Conservation (phyloP, 2,888 invertebrate species). For the Polydesmus complanatus region DNA sequence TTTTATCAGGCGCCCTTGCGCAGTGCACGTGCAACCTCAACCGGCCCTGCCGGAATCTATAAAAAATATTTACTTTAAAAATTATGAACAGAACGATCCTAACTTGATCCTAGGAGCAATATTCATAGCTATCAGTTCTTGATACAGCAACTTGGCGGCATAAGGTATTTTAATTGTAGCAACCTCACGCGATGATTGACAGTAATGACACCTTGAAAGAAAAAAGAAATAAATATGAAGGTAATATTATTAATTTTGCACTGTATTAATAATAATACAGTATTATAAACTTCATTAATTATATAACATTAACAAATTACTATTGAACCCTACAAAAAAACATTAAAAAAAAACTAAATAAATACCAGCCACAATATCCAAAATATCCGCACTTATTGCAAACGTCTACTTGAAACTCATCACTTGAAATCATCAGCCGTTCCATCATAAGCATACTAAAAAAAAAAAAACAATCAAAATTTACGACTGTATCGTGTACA, state of each 20-base stretch:
- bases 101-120: slow-evolving; percentile 72
- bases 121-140: slow-evolving; percentile 96
- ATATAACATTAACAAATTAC: neutral
- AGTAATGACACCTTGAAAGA: slow-evolving; percentile 63
- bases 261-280: too few relatives aligned
- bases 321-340: too few relatives aligned
- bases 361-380: slow-evolving; percentile 79
- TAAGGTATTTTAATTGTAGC: slow-evolving; percentile 96
- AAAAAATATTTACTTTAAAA: too few relatives aligned
- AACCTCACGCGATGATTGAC: slow-evolving; percentile 80
- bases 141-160: slow-evolving; percentile 93
- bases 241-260: too few relatives aligned
- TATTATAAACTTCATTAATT: too few relatives aligned
- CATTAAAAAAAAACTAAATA: slow-evolving; percentile 7
- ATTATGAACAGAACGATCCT: slow-evolving; percentile 25
- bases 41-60: too few relatives aligned
- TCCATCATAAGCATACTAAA: slow-evolving; percentile 87
- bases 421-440: slow-evolving; percentile 93
- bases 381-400: slow-evolving; percentile 91
- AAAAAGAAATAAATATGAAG: too few relatives aligned
- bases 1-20: too few relatives aligned
- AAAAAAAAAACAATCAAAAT: too few relatives aligned
- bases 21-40: too few relatives aligned
- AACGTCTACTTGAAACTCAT: slow-evolving; percentile 93
- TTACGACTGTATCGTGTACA: too few relatives aligned